These are phyloP conservation scores for Pteria penguin DNA, from an alignment of 2,888 invertebrate genomes.

Conservation along the genomic window DNA sequence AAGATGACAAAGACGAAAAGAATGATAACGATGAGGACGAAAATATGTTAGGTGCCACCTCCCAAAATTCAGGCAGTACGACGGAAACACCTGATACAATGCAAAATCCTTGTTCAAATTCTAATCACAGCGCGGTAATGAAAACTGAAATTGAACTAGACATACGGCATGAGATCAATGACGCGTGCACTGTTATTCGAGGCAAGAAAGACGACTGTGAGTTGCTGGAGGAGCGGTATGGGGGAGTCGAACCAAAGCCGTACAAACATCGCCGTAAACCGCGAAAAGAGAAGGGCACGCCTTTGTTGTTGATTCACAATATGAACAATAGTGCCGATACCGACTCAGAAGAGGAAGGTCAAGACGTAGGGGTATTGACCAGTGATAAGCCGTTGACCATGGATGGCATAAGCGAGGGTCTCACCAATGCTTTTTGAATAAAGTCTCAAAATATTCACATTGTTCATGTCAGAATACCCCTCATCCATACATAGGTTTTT, in stretches of 20 bases:
- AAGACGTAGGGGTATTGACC: too few species aligned
- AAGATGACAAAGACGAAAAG: background rate
- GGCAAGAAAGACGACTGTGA: background rate
- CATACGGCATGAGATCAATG: background rate
- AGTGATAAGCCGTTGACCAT: too few species aligned
- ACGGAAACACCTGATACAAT: background rate
- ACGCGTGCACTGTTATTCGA: background rate
- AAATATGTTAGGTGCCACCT: background rate
- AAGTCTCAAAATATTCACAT: too few species aligned
- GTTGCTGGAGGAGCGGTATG: background rate
- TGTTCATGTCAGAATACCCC: too few species aligned
- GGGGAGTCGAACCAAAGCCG: background rate
- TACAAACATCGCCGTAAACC: background rate
- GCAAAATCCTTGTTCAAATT: background rate
- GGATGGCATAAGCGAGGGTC: too few species aligned
- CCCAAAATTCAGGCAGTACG: background rate
- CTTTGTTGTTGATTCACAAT: background rate
- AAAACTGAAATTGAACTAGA: too few species aligned
- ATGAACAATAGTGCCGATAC: background rate
- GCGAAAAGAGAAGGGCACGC: background rate
- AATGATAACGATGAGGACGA: background rate
- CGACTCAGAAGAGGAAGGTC: too few species aligned
- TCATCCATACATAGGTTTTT: too few species aligned
- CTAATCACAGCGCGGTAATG: too few species aligned
- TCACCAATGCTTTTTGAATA: too few species aligned